Evolutionary conservation across 2,113 vertebrate genomes (phyloP), one percentile per base, ranked within the genome.

Genomic region (Paratilapia polleni): DNA sequence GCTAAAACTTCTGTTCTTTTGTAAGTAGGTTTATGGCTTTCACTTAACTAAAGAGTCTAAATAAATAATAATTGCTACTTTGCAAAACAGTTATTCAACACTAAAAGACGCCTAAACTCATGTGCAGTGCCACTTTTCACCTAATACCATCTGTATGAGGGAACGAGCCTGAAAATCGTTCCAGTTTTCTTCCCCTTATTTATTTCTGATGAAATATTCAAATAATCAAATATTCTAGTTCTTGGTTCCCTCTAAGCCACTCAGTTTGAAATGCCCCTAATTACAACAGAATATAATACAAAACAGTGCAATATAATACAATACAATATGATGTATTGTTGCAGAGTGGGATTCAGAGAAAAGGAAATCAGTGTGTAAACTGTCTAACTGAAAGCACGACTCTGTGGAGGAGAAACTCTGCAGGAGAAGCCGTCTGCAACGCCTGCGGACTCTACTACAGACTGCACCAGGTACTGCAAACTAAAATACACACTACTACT

Each of bases 391-490:
- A 82, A 8, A 96, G 93, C 15, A 97, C 97, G 0, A 97, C 96
- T 0, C 94, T 97, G 88, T 97, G 97, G 97, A 95, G 97, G 77
- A 96, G 97, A 11, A 97, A 97, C 59, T 60, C 93, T 78, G 96
- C 91, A 0, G 97, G 97, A 14, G 94, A 97, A 6, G 94, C 96
- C 0, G 96, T 97, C 58, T 97, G 97, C 90, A 97, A 97, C 28
- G 97, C 97, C 84, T 97, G 97, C 2, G 97, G 97, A 0, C 96
- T 97, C 20, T 97, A 97, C 90, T 97, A 94, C 93, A 97, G 95
- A 77, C 94, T 97, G 8, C 97, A 97, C 93, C 95, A 96, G 81
- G 97, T 97, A 91, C 90, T 81, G 31, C 52, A 74, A 24, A 41
- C 38, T 24, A 6, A 52, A 79, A 38, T 58, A 57, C 43, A 58